A percentile compares a stretch with the other conserved stretches of the same genome.
Conservation (phyloP, 2,113 vertebrate species). For the Zosterops lateralis region DNA sequence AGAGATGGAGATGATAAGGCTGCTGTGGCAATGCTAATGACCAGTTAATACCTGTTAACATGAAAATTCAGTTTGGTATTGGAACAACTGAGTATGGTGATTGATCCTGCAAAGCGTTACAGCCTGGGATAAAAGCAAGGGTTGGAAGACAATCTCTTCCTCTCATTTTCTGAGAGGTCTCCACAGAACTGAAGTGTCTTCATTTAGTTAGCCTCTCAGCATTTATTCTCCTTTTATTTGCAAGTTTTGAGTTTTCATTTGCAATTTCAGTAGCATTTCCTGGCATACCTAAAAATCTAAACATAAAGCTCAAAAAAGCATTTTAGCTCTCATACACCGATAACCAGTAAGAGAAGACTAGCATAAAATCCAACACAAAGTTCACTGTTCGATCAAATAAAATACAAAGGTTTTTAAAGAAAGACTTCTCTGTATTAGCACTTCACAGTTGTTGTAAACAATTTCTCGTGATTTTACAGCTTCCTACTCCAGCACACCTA, state of each 20-base stretch:
- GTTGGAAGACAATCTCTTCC: neutral
- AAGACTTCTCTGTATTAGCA: neutral
- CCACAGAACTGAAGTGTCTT: neutral
- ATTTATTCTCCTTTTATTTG: neutral
- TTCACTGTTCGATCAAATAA: neutral
- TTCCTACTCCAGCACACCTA: neutral
- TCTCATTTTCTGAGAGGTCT: neutral
- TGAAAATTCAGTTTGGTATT: neutral
- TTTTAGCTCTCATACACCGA: neutral
- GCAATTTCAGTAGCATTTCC: neutral
- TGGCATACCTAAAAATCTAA: neutral
- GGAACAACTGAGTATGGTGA: neutral
- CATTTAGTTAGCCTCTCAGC: neutral
- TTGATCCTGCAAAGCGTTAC: neutral
- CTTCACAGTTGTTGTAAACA: neutral
- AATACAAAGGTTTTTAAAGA: neutral
- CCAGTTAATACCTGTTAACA: neutral
- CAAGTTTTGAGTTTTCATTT: neutral
- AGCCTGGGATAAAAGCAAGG: neutral
- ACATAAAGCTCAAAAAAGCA: neutral
- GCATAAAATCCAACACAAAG: neutral
- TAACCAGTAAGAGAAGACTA: neutral
- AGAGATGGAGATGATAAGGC: fast-evolving
- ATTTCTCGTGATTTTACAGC: neutral
- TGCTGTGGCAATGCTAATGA: neutral